Conservation (phyloP, 2,888 invertebrate genomes). For the Zaprionus lineosus region DNA sequence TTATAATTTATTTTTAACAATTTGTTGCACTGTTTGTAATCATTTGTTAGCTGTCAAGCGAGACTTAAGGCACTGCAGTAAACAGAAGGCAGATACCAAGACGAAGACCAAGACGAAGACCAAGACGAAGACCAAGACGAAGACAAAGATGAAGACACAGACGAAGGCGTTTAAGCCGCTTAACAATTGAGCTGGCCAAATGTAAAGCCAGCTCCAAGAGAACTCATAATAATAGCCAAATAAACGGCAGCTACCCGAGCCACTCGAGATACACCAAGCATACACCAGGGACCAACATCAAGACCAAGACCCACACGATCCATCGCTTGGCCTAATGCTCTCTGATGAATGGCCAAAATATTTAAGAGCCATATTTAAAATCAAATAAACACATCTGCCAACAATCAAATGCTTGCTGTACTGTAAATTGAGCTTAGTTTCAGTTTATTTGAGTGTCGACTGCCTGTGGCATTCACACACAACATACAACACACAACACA, state of each 20-base stretch:
- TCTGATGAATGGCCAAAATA: conserved; percentile 70
- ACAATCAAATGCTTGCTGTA: conserved; percentile 73
- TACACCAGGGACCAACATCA: conserved; percentile 5
- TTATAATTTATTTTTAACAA: conserved; percentile 76
- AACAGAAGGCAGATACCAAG: no score
- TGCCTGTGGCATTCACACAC: conserved; percentile 41
- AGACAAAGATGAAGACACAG: no score
- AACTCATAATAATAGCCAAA: conserved; percentile 44
- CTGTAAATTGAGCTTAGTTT: conserved; percentile 77
- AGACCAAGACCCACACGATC: background rate
- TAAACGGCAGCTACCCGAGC: conserved; percentile 52
- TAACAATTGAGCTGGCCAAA: conserved; percentile 43
- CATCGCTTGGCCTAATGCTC: conserved; percentile 37
- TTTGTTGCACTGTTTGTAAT: conserved; percentile 78
- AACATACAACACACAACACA: conserved; percentile 47
- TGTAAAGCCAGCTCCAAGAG: conserved; percentile 14
- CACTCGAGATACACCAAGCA: no score
- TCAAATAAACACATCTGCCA: conserved; percentile 76
- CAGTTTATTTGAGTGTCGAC: conserved; percentile 62
- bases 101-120: no score
- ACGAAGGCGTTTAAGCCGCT: conserved; percentile 74
- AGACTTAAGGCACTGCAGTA: conserved; percentile 29
- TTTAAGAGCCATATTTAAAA: conserved; percentile 77
- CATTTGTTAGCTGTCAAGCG: conserved; percentile 77
- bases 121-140: no score